A percentile compares a stretch with the other conserved stretches of the same genome.
These are phyloP conservation scores for Ecdyonurus torrentis DNA, from an alignment of 2,888 invertebrate genomes.

Conservation along the genomic window DNA sequence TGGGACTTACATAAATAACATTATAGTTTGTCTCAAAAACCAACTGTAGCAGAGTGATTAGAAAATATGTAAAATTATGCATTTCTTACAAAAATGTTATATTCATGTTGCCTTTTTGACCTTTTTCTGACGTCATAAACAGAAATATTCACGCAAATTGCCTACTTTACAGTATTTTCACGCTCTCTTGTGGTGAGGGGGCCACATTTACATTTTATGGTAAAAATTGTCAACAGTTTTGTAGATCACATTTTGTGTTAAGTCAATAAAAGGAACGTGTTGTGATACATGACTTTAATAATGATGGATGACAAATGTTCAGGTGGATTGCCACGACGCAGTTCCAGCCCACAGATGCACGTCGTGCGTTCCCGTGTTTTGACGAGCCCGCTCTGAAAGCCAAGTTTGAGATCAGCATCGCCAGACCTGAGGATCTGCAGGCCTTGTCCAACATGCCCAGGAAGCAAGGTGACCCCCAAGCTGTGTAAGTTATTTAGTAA, in stretches of 20 bases:
- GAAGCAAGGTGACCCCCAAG: conserved; percentile 24
- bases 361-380: conserved; percentile 72
- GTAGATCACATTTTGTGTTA: no score
- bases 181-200: no score
- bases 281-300: background rate
- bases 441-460: conserved; percentile 66
- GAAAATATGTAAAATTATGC: background rate
- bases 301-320: conserved; percentile 10
- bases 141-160: no score
- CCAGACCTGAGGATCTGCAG: conserved; percentile 49
- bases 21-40: no score
- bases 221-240: no score
- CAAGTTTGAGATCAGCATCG: conserved; percentile 58
- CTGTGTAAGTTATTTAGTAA: conserved; percentile 33
- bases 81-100: conserved; percentile 18
- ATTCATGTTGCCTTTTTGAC: conserved; percentile 1
- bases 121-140: no score
- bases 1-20: no score
- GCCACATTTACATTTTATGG: no score
- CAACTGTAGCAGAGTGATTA: no score
- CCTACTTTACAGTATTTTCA: no score
- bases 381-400: conserved; percentile 76
- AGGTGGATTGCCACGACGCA: conserved; percentile 71
- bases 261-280: no score
- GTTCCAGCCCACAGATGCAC: conserved; percentile 67